Base-by-base conservation (phyloP, 2,797 vertebrate genomes). In the Pristis pectinata region DNA sequence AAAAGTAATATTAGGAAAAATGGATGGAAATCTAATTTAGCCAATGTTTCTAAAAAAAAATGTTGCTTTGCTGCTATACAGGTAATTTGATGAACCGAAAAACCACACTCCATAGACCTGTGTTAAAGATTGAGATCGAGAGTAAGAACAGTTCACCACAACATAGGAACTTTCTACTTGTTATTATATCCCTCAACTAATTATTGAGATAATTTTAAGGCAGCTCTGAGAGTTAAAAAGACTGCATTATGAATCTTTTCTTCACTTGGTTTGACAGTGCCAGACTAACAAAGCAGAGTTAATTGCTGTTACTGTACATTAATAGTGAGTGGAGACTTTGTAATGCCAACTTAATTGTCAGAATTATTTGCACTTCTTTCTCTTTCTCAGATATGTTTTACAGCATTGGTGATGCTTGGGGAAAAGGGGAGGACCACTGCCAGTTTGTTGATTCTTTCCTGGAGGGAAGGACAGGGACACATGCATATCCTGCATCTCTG, bases 381-480 rank as follows among this genome's bases (percentile, higher is more conserved):
- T 74, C 87, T 80, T 67, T 92, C 95, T 94, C 95, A 99, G 99
- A 99, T 95, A 98, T 98, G 0, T 99, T 99, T 96, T 98, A 99
- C 96, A 99, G 98, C 96, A 97, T 99, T 94, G 99, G 98, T 94
- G 99, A 99, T 95, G 98, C 98, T 94, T 98, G 98, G 96, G 99
- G 99, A 93, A 97, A 98, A 96, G 98, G 99, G 0, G 99, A 99
- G 95, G 99, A 99, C 96, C 99, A 99, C 95, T 99, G 99, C 96
- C 99, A 99, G 95, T 99, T 99, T 97, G 99, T 99, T 96, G 99
- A 99, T 97, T 99, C 99, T 27, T 98, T 99, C 96, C 96, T 98
- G 95, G 98, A 99, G 0, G 99, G 99, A 96, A 98, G 98, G 96
- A 99, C 99, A 0, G 99, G 98, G 95, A 98, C 98, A 30, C 97